Percentiles rank a stretch among this genome's conserved stretches.
Evolutionary conservation across 2,113 vertebrate species (phyloP).

Genomic region (Semnornis frantzii): DNA sequence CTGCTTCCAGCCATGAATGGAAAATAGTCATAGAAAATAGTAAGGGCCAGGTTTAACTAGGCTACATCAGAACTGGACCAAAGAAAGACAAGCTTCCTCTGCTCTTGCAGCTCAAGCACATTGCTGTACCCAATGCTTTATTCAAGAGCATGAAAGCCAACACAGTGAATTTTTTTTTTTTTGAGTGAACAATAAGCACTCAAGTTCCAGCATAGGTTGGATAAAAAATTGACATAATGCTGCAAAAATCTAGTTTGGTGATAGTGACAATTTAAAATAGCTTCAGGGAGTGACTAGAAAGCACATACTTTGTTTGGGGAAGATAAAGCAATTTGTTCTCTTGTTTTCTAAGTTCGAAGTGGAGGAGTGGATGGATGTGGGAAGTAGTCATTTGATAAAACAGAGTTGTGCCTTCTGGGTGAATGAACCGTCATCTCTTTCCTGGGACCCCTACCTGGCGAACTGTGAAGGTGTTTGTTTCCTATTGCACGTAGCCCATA

Average conservation of each 20-base stretch:
- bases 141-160: slow-evolving; percentile 33
- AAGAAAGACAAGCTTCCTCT: not conserved
- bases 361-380: not conserved
- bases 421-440: not conserved
- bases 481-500: not conserved
- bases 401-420: not conserved
- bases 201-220: not conserved
- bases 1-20: slow-evolving; percentile 34
- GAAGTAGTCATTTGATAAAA: not conserved
- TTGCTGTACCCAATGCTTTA: not conserved
- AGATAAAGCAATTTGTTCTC: not conserved
- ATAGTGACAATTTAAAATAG: not conserved
- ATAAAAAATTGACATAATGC: not conserved
- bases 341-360: not conserved
- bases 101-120: not conserved
- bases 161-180: not conserved
- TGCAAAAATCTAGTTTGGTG: slow-evolving; percentile 11
- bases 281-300: not conserved
- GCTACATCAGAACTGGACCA: not conserved
- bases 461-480: not conserved
- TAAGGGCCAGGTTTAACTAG: slow-evolving; percentile 41
- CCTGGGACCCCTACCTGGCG: not conserved
- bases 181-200: not conserved
- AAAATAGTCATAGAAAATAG: slow-evolving; percentile 44
- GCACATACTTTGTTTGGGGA: not conserved